Percentiles rank a stretch among this genome's conserved stretches.
Conservation (phyloP, 1,140 invertebrate species). For the Nebria ingens region DNA sequence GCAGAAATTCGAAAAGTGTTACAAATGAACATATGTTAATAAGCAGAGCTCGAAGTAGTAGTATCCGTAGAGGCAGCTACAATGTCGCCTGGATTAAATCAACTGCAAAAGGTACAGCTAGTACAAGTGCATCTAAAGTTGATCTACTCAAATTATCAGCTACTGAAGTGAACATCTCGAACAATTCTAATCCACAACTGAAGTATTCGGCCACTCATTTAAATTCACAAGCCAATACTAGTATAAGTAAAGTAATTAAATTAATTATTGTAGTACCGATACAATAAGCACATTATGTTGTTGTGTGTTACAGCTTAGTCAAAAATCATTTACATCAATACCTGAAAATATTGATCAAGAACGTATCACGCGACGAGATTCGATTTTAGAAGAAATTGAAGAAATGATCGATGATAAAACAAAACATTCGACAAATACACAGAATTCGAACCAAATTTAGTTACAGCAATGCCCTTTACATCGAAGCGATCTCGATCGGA, state of each 20-base stretch:
- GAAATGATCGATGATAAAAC: not conserved
- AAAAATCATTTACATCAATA: constrained; percentile 1
- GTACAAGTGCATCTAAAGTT: constrained; percentile 50
- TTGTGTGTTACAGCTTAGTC: not conserved
- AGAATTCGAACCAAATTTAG: too few relatives aligned
- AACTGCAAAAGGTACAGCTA: constrained; percentile 25
- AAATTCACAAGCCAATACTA: not conserved
- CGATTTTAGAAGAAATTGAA: constrained; percentile 1
- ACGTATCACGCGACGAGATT: not conserved
- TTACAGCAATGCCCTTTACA: too few relatives aligned
- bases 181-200: constrained; percentile 19
- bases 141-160: constrained; percentile 52
- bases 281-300: too few relatives aligned
- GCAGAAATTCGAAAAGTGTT: constrained; percentile 43
- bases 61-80: constrained; percentile 40
- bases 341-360: not conserved
- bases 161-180: constrained; percentile 46
- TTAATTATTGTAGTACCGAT: too few relatives aligned
- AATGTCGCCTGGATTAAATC: constrained; percentile 16
- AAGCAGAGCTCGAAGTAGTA: constrained; percentile 34
- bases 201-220: not conserved
- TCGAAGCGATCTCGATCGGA: too few relatives aligned
- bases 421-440: constrained; percentile 9
- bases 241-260: not conserved
- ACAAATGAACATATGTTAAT: constrained; percentile 15